Evolutionary conservation across 2,888 invertebrate genomes (phyloP).

Genomic region (Yponomeuta cagnagella): DNA sequence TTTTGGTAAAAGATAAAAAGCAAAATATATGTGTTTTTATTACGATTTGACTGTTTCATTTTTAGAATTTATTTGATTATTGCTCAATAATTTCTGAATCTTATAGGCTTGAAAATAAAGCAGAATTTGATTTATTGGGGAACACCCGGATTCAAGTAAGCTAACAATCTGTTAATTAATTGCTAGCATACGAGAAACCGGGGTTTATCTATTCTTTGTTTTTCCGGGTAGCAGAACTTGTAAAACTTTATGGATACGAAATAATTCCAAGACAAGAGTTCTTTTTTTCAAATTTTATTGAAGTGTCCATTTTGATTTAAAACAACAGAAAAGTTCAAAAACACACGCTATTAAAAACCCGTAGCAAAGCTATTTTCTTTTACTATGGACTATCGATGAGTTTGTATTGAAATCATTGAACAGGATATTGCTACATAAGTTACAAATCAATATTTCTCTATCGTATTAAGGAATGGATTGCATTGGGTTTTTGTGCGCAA

Average conservation of each 20-base stretch:
- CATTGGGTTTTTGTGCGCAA: constrained; percentile 25
- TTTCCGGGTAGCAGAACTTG: too few species aligned
- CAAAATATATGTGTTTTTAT: constrained; percentile 75
- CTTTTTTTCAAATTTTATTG: constrained; percentile 58
- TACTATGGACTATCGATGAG: constrained; percentile 35
- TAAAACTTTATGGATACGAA: not conserved
- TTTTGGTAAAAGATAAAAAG: constrained; percentile 67
- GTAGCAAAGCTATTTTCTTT: constrained; percentile 68
- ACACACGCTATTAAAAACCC: constrained; percentile 62
- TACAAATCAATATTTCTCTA: not conserved
- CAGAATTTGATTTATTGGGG: too few species aligned
- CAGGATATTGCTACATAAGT: constrained; percentile 4
- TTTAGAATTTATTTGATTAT: constrained; percentile 16
- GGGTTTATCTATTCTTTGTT: too few species aligned
- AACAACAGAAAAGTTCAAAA: constrained; percentile 54
- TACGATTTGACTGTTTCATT: constrained; percentile 58
- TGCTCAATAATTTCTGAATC: too few species aligned
- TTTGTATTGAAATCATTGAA: constrained; percentile 23
- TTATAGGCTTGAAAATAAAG: too few species aligned
- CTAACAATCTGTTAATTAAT: not conserved
- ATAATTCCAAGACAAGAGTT: constrained; percentile 27
- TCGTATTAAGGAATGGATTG: constrained; percentile 10
- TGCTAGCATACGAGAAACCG: too few species aligned
- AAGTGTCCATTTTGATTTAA: constrained; percentile 61
- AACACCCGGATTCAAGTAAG: constrained; percentile 4